phyloP scores from a whole-genome alignment of 2,888 invertebrate species.

The Chesias legatella region DNA sequence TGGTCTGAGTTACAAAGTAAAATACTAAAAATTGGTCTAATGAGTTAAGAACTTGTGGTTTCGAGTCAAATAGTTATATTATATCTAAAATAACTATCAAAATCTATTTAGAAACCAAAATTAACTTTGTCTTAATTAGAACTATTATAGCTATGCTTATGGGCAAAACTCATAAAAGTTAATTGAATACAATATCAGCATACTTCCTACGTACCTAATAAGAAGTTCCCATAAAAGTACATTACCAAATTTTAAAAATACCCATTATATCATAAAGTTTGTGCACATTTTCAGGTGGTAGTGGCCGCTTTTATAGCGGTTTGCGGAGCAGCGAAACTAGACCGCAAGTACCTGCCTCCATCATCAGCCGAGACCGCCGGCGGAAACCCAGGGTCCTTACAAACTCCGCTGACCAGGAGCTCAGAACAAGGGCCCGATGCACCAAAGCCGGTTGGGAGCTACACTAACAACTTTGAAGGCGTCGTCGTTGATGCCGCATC shows the following conservation, averaged over 20 bases:
- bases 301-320: slow-evolving; percentile 62
- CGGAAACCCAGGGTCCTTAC: slow-evolving; percentile 50
- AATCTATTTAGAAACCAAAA: too few relatives aligned
- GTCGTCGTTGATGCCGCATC: slow-evolving; percentile 66
- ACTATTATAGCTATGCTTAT: background rate
- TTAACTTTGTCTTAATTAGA: too few relatives aligned
- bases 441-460: slow-evolving; percentile 58
- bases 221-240: background rate
- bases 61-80: too few relatives aligned
- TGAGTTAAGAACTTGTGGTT: too few relatives aligned
- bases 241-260: background rate
- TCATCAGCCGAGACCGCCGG: slow-evolving; percentile 55
- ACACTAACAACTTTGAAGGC: slow-evolving; percentile 61
- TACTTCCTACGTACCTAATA: slow-evolving; percentile 3
- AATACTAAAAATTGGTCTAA: too few relatives aligned
- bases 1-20: too few relatives aligned
- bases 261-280: background rate
- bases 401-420: slow-evolving; percentile 43
- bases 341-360: slow-evolving; percentile 60
- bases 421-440: slow-evolving; percentile 43
- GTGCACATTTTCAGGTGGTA: slow-evolving; percentile 44
- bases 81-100: too few relatives aligned
- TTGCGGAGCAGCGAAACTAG: slow-evolving; percentile 60
- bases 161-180: slow-evolving; percentile 7
- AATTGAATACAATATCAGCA: background rate